Base-by-base conservation (phyloP, 2,797 vertebrate genomes). In the Lemur catta region DNA sequence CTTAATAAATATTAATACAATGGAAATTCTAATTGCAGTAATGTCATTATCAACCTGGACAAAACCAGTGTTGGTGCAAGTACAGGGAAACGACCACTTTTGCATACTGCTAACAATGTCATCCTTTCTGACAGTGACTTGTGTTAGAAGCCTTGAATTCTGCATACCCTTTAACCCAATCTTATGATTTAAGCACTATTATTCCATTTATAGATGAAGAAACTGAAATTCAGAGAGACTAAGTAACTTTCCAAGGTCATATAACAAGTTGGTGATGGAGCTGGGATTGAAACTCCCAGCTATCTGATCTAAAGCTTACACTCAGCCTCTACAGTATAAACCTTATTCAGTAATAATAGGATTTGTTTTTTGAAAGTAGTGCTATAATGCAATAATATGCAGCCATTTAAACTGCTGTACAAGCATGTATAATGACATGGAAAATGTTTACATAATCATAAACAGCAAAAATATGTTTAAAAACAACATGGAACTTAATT, bases 181-280 rank as follows among this genome's bases (percentile, higher is more conserved):
- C 48, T 33, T 81, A 69, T 22, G 43, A 91, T 30, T 38, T 87
- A 84, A 92, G 22, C 24, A 50, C 13, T 91, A 63, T 55, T 55
- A 84, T 84, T 89, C 28, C 63, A 94, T 41, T 86, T 92, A 71
- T 12, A 65, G 6, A 88, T 55, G 9, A 93, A 88, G n/a, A 93
- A 48, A 76, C 22, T 52, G 63, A 93, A 80, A 89, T 50, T 71
- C 88, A 89, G 69, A 85, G 81, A 94, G 24, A 92, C 33, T 50
- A 38, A 84, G 38, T 38, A 92, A 78, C 20, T 89, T 94, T 67
- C n/a, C 59, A 75, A 82, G 61, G 28, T 84, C 76, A 61, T 15
- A 55, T 35, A 72, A 61, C 33, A 95, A 96, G 14, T 84, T 72
- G 92, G 48, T 41, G 69, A 84, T 11, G 13, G 33, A 82, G 61